phyloP scores from a whole-genome alignment of 2,797 vertebrate genomes.

The Neostethus bicornis region DNA sequence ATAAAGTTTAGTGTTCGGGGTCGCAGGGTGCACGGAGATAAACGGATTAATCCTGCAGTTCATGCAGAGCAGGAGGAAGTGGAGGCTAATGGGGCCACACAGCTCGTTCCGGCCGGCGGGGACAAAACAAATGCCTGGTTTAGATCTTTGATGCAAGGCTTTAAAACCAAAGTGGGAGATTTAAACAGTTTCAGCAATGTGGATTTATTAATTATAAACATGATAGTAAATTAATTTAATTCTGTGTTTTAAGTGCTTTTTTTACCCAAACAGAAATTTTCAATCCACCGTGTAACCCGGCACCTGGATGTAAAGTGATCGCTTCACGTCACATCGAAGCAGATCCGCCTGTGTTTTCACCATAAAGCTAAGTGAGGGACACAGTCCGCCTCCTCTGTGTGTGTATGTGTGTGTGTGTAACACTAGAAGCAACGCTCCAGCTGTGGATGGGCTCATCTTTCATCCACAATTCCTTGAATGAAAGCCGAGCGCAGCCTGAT shows the following conservation, averaged over 20 bases:
- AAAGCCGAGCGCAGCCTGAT: slow-evolving; percentile 41
- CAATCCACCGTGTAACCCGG: slow-evolving; percentile 26
- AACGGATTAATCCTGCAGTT: slow-evolving; percentile 1
- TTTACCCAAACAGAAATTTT: slow-evolving; percentile 34
- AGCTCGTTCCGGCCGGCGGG: not conserved
- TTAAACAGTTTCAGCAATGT: not conserved
- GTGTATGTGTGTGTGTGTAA: slow-evolving; percentile 32
- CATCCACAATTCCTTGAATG: slow-evolving; percentile 59
- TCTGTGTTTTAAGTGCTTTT: not conserved
- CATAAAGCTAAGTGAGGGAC: slow-evolving; percentile 32
- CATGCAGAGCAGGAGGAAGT: slow-evolving; percentile 3
- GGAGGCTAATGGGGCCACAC: slow-evolving; percentile 5
- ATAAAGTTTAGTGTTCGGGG: not conserved
- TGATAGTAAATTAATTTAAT: too few species aligned
- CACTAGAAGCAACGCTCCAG: slow-evolving; percentile 44
- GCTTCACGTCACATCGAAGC: slow-evolving; percentile 9
- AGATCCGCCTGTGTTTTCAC: slow-evolving; percentile 13
- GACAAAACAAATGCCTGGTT: not conserved
- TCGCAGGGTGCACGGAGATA: not conserved
- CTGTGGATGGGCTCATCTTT: slow-evolving; percentile 59
- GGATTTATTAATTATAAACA: too few species aligned
- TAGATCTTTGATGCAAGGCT: not conserved
- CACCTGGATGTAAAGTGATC: slow-evolving; percentile 50
- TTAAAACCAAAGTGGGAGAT: not conserved
- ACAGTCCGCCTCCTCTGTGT: not conserved